These are phyloP conservation scores for Temnothorax ravouxi DNA, from an alignment of 2,888 invertebrate genomes.

Conservation along the genomic window DNA sequence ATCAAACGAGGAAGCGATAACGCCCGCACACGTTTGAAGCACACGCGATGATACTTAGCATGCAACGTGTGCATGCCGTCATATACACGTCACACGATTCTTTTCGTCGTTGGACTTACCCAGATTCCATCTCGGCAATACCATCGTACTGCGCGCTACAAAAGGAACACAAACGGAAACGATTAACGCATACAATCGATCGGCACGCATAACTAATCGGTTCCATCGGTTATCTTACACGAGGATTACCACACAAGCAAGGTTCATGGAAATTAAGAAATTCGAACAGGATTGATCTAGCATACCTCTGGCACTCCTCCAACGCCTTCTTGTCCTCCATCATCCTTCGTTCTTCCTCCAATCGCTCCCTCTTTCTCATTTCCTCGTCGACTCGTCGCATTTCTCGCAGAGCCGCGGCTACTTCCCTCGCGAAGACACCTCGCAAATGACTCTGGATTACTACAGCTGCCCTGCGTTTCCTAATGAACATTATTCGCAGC, in stretches of 20 bases:
- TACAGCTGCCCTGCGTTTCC: slow-evolving; percentile 93
- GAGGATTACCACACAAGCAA: slow-evolving; percentile 30
- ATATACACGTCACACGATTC: slow-evolving; percentile 59
- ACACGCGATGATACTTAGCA: slow-evolving; percentile 51
- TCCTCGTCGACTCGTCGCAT: slow-evolving; percentile 95
- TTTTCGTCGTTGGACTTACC: slow-evolving; percentile 85
- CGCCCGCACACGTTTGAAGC: not conserved
- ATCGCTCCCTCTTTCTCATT: slow-evolving; percentile 92
- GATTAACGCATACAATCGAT: slow-evolving; percentile 68
- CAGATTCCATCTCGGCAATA: slow-evolving; percentile 87
- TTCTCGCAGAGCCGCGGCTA: slow-evolving; percentile 94
- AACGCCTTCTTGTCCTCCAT: slow-evolving; percentile 88
- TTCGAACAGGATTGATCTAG: slow-evolving; percentile 36
- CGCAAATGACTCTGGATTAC: slow-evolving; percentile 95
- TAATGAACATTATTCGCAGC: slow-evolving; percentile 92
- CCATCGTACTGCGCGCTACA: slow-evolving; percentile 87
- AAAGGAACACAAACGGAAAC: slow-evolving; percentile 78
- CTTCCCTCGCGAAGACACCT: slow-evolving; percentile 96
- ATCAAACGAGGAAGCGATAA: slow-evolving; percentile 38
- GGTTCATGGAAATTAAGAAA: slow-evolving; percentile 19
- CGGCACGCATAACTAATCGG: slow-evolving; percentile 41
- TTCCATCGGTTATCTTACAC: slow-evolving; percentile 37
- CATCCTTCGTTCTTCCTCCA: slow-evolving; percentile 91
- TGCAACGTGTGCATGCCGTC: slow-evolving; percentile 54
- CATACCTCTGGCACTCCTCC: slow-evolving; percentile 90